Base-by-base conservation (phyloP, 2,888 invertebrate genomes). In the Oxyscelio sp. region DNA sequence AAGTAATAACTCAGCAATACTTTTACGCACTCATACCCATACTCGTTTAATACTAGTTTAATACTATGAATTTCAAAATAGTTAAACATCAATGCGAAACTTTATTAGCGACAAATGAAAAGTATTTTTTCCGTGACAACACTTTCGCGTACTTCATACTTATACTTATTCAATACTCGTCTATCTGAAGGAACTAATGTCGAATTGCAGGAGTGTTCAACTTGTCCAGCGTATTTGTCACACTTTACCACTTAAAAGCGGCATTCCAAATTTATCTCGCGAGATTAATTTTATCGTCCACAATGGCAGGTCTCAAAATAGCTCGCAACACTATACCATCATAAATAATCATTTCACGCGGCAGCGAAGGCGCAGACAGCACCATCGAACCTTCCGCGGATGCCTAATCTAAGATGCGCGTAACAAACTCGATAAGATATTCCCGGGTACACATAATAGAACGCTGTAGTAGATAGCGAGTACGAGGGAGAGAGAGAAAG, bases 391-490 rank as follows among this genome's bases (percentile, higher is more conserved):
- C 83, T 85, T 85, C 85, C 79, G 79, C 83, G 83, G 63, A 85
- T 83, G 80, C 82, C 77, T 83, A 85, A 85, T 80, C 85, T 79
- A 83, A 83, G 83, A 85, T 83, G 82, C 85, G 74, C 83, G 80
- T 85, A 85, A 85, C 74, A 79, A 83, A 83, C 73, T 79, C 83
- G 80, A 83, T 81, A 83, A 85, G 80, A 78, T 83, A 85, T 85
- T 84, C 84, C 63, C 38, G 70, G 66, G 78, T 77, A 83, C 71
- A 85, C 78, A 71, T 85, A 82, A 82, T 82, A 82, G 85, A 74
- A 85, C 80, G 77, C 71, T 52, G 73, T 75, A 59, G 52, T 19
- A 45, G 75, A 77, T 65, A 65, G 74, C 40, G 81, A 77, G 79
- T 63, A 70, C 65, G 68, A 38, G 63, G 61, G 68, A 81, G 43